Base-by-base conservation (phyloP, 2,888 invertebrate genomes). In the Smittia sp. region DNA sequence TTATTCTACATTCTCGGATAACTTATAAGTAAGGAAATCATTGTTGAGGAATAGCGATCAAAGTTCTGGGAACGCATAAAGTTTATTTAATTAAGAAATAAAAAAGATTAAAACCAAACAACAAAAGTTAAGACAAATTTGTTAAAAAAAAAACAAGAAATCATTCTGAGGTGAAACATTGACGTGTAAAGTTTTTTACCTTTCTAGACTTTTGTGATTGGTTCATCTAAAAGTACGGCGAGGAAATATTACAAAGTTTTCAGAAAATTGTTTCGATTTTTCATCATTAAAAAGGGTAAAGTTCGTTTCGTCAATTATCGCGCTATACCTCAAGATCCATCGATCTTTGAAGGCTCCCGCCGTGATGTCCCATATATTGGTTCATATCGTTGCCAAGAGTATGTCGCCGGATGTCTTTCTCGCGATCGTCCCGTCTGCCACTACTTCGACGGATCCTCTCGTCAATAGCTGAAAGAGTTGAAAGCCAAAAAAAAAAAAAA, bases 331-430 rank as follows among this genome's bases (percentile, higher is more conserved):
- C 92, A 78, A 92, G 85, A 79, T 92, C 91, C 86, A 90, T 87
- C 74, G 89, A 87, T 77, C 89, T 85, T 75, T 83, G 84, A 84
- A 87, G 81, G 80, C 87, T 76, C 80, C 83, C 76, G 74, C 75
- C 77, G 15, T 46, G 46, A 39, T 39, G 7, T 4, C 22, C 22
- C 46, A 46, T 46, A 22, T 58, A 20, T 52, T 74, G 72, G 52
- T 74, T 70, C 79, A 91, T 90, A 79, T 92, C 91, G 32, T n/a
- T 63, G 25, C 90, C 90, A 75, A 93, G 86, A 4, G 93, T 93
- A 81, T 93, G 93, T 18, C 93, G 86, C 13, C 93, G 86, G 2
- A 92, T 91, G 81, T 93, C 93, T 58, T 22, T 58, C n/a, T 58
- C 58, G 1, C 92, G 91, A 81, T 93, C 93, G 82, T 93, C 93